A percentile compares a stretch with the other conserved stretches of the same genome.
phyloP scores from a whole-genome alignment of 64 coral and sea anemone genomes.

The Exaiptasia diaphana region DNA sequence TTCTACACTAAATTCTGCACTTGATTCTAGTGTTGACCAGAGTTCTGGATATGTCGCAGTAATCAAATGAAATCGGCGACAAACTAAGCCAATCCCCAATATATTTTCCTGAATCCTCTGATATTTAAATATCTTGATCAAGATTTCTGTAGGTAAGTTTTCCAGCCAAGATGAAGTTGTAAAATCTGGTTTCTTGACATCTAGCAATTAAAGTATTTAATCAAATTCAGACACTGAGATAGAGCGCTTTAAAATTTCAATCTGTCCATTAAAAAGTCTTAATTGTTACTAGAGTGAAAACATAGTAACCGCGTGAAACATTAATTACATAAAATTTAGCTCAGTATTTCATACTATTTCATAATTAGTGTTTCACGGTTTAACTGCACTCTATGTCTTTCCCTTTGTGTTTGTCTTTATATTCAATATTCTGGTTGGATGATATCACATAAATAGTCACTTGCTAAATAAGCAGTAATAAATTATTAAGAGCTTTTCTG shows the following conservation, averaged over 20 bases:
- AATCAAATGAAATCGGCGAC: conserved; percentile 57
- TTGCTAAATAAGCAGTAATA: no score
- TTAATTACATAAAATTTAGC: no score
- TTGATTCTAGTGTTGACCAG: conserved; percentile 40
- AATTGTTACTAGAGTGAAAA: no score
- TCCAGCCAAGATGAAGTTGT: conserved; percentile 43
- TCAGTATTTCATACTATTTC: no score
- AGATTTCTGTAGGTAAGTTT: conserved; percentile 50
- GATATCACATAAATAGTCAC: no score
- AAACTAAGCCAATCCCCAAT: conserved; percentile 30
- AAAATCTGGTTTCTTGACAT: conserved; percentile 51
- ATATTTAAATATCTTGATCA: conserved; percentile 48
- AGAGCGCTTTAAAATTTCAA: background rate
- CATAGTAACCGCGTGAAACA: no score
- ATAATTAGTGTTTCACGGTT: no score
- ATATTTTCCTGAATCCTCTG: conserved; percentile 36
- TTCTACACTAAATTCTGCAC: conserved; percentile 42
- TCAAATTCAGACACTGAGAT: conserved; percentile 39
- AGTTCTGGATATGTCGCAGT: conserved; percentile 20
- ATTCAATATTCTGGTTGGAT: no score
- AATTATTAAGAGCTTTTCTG: no score
- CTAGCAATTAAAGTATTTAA: conserved; percentile 66
- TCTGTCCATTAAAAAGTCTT: background rate
- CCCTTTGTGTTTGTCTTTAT: no score
- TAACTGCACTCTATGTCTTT: no score